Percentiles rank a stretch among this genome's conserved stretches.
Conservation (phyloP, 2,113 vertebrate species). For the Pimephales promelas region DNA sequence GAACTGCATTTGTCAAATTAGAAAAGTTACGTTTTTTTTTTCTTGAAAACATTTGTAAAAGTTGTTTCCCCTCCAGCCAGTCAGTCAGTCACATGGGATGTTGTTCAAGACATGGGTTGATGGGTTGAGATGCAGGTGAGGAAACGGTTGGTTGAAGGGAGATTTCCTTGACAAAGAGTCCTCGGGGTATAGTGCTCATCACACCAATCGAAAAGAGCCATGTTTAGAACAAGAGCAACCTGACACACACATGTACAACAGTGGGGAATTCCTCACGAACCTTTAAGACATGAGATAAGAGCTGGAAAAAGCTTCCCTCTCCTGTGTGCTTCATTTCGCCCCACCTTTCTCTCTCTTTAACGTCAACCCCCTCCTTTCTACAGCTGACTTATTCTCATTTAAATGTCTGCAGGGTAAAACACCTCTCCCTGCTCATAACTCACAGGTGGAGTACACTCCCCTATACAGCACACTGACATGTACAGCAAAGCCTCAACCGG, state of each 20-base stretch:
- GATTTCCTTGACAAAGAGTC: slow-evolving; percentile 23
- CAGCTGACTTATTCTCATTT: slow-evolving; percentile 72
- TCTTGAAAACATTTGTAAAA: neutral
- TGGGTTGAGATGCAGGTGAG: slow-evolving; percentile 25
- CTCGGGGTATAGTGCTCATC: slow-evolving; percentile 1
- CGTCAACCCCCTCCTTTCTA: slow-evolving; percentile 70
- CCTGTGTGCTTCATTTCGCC: slow-evolving; percentile 1
- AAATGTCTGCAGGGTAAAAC: slow-evolving; percentile 70
- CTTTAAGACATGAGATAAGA: slow-evolving; percentile 40
- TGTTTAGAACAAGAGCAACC: slow-evolving; percentile 24
- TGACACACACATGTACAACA: slow-evolving; percentile 33
- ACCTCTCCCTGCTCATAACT: slow-evolving; percentile 43
- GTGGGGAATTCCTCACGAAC: slow-evolving; percentile 49
- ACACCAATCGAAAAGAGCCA: neutral
- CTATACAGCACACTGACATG: slow-evolving; percentile 15
- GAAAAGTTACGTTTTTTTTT: neutral
- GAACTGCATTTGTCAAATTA: neutral
- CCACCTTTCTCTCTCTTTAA: slow-evolving; percentile 28
- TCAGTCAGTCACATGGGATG: neutral
- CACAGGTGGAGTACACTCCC: slow-evolving; percentile 35
- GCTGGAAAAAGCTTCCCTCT: slow-evolving; percentile 11
- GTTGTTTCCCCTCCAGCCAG: neutral
- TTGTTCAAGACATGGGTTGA: slow-evolving; percentile 14
- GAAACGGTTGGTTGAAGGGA: slow-evolving; percentile 21
- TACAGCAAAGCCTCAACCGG: slow-evolving; percentile 6